Evolutionary conservation across 2,888 invertebrate species (phyloP).

Genomic region (Digitonthophagus gazella): DNA sequence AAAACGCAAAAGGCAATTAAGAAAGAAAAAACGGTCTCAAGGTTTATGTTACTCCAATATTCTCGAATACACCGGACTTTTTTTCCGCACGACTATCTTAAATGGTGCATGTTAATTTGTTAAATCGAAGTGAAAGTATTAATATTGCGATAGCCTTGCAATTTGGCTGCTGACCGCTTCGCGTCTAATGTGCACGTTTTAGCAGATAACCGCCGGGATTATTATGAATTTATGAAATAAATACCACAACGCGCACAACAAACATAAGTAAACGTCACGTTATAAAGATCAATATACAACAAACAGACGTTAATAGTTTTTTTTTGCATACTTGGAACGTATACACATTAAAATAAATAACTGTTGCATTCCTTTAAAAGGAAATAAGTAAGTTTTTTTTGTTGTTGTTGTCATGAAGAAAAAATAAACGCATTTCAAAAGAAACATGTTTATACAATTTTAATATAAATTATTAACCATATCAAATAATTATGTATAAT

Average conservation of each 20-base stretch:
- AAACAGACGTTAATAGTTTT: background rate
- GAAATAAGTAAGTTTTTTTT: background rate
- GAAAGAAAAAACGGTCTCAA: background rate
- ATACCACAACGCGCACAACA: too few species aligned
- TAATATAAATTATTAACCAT: too few species aligned
- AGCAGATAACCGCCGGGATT: too few species aligned
- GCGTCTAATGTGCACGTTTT: background rate
- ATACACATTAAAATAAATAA: background rate
- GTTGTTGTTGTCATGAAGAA: background rate
- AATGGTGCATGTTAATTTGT: background rate
- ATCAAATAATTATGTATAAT: too few species aligned
- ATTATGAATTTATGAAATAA: background rate
- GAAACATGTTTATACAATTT: too few species aligned
- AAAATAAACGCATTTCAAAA: background rate
- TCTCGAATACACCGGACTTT: background rate
- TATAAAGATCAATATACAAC: background rate
- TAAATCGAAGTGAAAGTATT: background rate
- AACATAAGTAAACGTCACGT: background rate
- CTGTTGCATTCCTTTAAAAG: background rate
- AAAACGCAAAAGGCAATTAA: too few species aligned
- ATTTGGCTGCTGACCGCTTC: background rate
- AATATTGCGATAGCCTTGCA: background rate
- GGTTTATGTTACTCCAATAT: background rate
- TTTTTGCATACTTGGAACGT: background rate
- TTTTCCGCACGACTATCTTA: background rate